Evolutionary conservation across 2,113 vertebrate species (phyloP), one percentile per base, ranked within the genome.

Genomic region (Reinhardtius hippoglossoides): DNA sequence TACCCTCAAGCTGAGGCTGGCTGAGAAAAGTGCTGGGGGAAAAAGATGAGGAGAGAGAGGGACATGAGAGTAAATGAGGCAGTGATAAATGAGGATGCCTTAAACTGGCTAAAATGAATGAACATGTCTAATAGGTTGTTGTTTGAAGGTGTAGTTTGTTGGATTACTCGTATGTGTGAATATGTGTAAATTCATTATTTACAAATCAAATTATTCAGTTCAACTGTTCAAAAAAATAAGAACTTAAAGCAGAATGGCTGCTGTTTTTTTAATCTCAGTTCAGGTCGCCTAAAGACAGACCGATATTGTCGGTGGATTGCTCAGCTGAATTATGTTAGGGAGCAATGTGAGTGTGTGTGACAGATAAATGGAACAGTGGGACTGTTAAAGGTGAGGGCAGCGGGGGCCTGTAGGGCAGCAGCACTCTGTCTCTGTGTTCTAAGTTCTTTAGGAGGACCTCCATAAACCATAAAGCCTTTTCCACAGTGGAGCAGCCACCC

Each of bases 391-490:
- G 63, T 66, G 74, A 84, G 60, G 57, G 3, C 54, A 74, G 74
- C 56, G 18, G 48, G 46, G 71, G 15, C 67, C 56, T 50, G 75
- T 76, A 54, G 63, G 26, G 46, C 57, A 71, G 40, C 0, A 5
- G 58, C 72, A 46, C 18, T 67, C 76, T 80, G 40, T 59, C 2
- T 50, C 67, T 62, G 50, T 75, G 67, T 65, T 70, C 67, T 59
- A 26, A 0, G 31, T 56, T 70, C 73, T 71, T 80, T 23, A 68
- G 72, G 18, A 9, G 78, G 71, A 76, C 80, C 69, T 83, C 76
- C 84, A 69, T 82, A 90, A 88, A 83, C 78, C 86, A 54, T 54
- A 5, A 75, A 80, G 69, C 70, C 76, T 44, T 72, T 76, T 59
- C 71, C 76, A 71, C 76, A 54, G 40, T 1, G 3, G 77, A 66